Conservation (phyloP, 2,888 invertebrate species). For the Nasonovia ribisnigri region DNA sequence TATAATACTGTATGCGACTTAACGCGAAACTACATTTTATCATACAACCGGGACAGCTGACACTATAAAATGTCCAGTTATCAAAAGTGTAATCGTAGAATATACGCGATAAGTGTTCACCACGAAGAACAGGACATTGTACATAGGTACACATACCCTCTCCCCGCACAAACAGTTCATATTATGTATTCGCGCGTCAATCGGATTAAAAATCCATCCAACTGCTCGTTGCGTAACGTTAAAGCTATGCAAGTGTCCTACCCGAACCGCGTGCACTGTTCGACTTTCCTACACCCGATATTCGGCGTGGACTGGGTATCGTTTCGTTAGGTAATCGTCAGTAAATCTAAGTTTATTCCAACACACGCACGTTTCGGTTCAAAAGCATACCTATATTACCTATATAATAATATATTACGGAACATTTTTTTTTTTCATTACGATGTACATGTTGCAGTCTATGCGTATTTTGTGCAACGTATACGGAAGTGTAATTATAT, state of each 20-base stretch:
- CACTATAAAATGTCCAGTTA: not conserved
- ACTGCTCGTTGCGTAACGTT: constrained; percentile 60
- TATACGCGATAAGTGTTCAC: not conserved
- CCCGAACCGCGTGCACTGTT: not conserved
- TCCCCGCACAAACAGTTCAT: too few species aligned
- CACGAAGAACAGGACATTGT: not conserved
- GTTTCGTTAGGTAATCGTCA: constrained; percentile 47
- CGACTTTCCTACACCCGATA: not conserved
- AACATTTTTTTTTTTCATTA: not conserved
- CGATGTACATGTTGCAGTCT: not conserved
- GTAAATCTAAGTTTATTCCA: not conserved
- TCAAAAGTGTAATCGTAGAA: not conserved
- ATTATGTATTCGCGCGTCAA: not conserved
- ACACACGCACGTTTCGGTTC: not conserved
- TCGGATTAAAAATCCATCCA: constrained; percentile 60
- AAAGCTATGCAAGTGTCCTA: constrained; percentile 3
- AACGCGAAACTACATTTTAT: constrained; percentile 1
- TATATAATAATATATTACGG: too few species aligned
- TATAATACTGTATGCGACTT: not conserved
- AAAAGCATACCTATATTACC: not conserved
- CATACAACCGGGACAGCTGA: not conserved
- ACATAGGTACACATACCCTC: too few species aligned
- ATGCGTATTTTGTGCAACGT: too few species aligned
- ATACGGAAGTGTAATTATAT: not conserved
- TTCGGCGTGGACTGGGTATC: constrained; percentile 16